Percentiles rank a stretch among this genome's conserved stretches.
phyloP scores from a whole-genome alignment of 2,888 invertebrate species.

The Nebria brevicollis region DNA sequence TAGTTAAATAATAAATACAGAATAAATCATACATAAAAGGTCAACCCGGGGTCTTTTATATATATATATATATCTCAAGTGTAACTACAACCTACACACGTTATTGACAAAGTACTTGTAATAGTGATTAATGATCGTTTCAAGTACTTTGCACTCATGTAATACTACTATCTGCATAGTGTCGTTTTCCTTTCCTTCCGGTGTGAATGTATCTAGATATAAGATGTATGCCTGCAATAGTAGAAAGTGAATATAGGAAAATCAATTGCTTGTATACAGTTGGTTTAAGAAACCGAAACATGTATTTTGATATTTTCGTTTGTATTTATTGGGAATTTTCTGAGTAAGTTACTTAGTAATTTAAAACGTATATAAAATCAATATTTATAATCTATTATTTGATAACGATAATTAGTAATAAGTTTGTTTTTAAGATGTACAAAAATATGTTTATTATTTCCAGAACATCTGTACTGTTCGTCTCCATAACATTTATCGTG shows the following conservation, averaged over 20 bases:
- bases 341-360: too few relatives aligned
- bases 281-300: background rate
- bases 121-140: background rate
- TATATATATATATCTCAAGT: background rate
- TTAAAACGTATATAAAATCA: too few relatives aligned
- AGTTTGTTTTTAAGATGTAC: too few relatives aligned
- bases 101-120: background rate
- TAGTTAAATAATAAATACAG: too few relatives aligned
- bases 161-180: background rate
- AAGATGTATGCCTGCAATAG: background rate
- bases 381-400: too few relatives aligned
- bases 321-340: too few relatives aligned
- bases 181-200: background rate
- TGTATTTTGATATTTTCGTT: too few relatives aligned
- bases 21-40: background rate
- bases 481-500: slow-evolving; percentile 94
- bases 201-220: background rate
- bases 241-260: background rate
- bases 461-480: slow-evolving; percentile 93
- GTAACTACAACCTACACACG: background rate
- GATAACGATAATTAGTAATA: too few relatives aligned
- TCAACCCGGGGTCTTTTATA: background rate
- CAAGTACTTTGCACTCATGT: background rate
- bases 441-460: slow-evolving; percentile 53
- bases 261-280: background rate